phyloP scores from a whole-genome alignment of 2,797 vertebrate species.

The Crypturellus tataupa region DNA sequence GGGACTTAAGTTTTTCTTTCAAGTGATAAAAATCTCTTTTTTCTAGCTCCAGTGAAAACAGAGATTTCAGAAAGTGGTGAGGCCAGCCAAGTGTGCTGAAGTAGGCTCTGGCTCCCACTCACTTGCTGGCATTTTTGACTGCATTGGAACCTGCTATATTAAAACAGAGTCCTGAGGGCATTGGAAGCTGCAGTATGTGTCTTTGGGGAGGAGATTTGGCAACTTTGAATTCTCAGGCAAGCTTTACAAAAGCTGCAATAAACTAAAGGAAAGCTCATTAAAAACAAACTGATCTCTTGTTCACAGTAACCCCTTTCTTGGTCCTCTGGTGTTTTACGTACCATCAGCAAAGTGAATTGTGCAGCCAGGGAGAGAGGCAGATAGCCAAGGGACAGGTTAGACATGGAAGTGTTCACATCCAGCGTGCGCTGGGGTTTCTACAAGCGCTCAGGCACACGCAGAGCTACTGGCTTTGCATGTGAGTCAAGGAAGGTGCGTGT shows the following conservation, averaged over 20 bases:
- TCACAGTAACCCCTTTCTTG: conserved; percentile 24
- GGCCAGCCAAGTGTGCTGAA: conserved; percentile 72
- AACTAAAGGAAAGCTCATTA: conserved; percentile 77
- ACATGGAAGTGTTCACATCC: rapidly evolving
- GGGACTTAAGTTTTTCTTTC: conserved; percentile 30
- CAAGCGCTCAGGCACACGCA: not conserved
- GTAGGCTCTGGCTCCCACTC: not conserved
- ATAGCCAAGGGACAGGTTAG: not conserved
- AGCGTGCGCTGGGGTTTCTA: not conserved
- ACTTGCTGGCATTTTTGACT: conserved; percentile 45
- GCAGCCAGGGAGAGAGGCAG: not conserved
- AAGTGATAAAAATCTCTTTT: conserved; percentile 68
- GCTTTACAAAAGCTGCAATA: conserved; percentile 69
- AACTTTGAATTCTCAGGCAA: conserved; percentile 46
- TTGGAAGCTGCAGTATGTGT: conserved; percentile 27
- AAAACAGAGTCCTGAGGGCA: conserved; percentile 53
- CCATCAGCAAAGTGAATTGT: conserved; percentile 34
- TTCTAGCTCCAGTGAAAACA: conserved; percentile 69
- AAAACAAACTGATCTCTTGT: conserved; percentile 32
- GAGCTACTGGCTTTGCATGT: not conserved
- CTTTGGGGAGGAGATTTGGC: conserved; percentile 64
- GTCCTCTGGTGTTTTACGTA: conserved; percentile 39
- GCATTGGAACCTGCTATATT: conserved; percentile 43
- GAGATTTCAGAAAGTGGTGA: conserved; percentile 38
- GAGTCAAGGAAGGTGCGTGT: rapidly evolving